These are phyloP conservation scores for Scaptomyza tumidula DNA, from an alignment of 2,888 invertebrate genomes.

Conservation along the genomic window DNA sequence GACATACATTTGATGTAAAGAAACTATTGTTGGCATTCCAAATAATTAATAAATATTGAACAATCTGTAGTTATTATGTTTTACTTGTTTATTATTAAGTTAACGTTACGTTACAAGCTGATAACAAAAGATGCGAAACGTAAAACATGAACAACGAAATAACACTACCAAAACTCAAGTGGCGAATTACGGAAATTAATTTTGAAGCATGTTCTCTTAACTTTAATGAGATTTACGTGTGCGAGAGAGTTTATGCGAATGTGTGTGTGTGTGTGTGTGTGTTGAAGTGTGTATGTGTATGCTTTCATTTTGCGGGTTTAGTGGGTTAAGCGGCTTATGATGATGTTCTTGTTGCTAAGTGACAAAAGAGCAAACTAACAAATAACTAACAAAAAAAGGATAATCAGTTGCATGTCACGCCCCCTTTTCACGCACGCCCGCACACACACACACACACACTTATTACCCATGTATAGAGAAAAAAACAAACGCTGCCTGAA, in stretches of 20 bases:
- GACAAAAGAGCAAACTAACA: constrained; percentile 73
- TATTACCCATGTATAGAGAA: not conserved
- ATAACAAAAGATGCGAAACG: not conserved
- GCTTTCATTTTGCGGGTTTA: constrained; percentile 61
- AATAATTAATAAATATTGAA: not conserved
- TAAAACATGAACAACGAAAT: constrained; percentile 17
- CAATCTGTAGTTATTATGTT: not conserved
- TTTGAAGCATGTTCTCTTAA: constrained; percentile 70
- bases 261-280: constrained; percentile 14
- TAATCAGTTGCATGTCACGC: constrained; percentile 69
- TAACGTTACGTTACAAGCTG: not conserved
- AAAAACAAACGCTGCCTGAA: not conserved
- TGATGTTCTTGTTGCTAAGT: constrained; percentile 61
- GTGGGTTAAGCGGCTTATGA: constrained; percentile 73
- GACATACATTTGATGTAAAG: too few relatives aligned
- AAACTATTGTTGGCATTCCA: too few relatives aligned
- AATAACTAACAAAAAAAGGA: constrained; percentile 45
- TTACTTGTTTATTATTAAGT: not conserved
- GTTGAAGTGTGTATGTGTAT: constrained; percentile 10
- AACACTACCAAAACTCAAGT: constrained; percentile 39
- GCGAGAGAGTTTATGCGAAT: constrained; percentile 6
- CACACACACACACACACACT: constrained; percentile 6
- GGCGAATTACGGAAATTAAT: constrained; percentile 73
- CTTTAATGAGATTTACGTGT: constrained; percentile 73
- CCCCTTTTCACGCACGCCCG: constrained; percentile 2